Evolutionary conservation across 2,797 vertebrate genomes (phyloP), one percentile per base, ranked within the genome.

Genomic region (Remorina albescens): DNA sequence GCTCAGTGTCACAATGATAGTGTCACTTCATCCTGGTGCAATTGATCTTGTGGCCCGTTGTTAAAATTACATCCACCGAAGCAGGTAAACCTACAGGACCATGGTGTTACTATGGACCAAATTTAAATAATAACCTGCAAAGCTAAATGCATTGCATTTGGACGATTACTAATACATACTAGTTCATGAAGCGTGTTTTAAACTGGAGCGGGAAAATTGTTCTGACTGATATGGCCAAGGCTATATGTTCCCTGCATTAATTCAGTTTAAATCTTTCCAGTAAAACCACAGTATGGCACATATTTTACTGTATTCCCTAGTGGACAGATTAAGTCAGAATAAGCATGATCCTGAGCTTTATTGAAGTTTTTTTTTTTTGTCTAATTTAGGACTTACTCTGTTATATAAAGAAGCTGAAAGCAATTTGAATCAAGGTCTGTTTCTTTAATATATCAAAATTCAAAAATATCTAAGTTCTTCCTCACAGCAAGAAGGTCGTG

Each of bases 1-100:
- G 15, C 59, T 51, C 63, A 51, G 32, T 83, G 73, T 73, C 59
- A 68, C 6, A 49, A 63, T 78, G 78, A 76, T 63, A 64, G 21
- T 66, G 68, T 67, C 63, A 23, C 64, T 68, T 34, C 25, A 50
- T 59, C 72, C 60, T 30, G 41, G 1, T 81, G 59, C 67, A 67
- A 71, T 64, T 67, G 75, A 66, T 77, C 51, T 2, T 62, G 64
- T 54, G 51, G 25, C 57, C 34, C 1, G 77, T 54, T 56, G 30
- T 54, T 56, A 34, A 68, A 69, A 60, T 36, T 36, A 63, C 25
- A 57, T 42, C 51, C 41, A 34, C 44, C 26, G 42, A 55, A 0
- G 32, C n/a, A 18, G 36, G 25, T 19, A 56, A 34, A 54, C 13
- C 23, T 13, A 0, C 7, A 53, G 58, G 10, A 37, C 12, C 3